These are phyloP conservation scores for Muricea muricata DNA, from an alignment of 92 coral and sea anemone species.

Conservation along the genomic window DNA sequence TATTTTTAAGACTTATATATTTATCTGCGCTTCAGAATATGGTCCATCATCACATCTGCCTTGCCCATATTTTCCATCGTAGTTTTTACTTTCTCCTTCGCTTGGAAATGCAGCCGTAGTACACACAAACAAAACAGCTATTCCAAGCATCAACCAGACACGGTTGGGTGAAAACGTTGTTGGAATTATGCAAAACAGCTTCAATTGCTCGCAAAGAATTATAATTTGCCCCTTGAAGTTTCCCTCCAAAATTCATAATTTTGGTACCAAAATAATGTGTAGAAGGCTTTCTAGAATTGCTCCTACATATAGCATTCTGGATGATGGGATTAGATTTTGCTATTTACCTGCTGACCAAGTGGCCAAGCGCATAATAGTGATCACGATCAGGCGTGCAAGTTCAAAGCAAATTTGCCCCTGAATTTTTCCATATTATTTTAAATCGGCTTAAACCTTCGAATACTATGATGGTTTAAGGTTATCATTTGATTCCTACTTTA, in stretches of 20 bases:
- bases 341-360: background rate
- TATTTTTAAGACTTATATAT: background rate
- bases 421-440: no score
- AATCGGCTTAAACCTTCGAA: no score
- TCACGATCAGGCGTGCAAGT: no score
- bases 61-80: background rate
- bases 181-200: constrained; percentile 3
- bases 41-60: background rate
- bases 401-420: no score
- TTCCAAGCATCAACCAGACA: background rate
- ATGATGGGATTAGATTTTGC: background rate
- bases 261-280: background rate
- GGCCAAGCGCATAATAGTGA: no score
- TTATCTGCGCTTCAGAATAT: constrained; percentile 4
- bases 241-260: constrained; percentile 3
- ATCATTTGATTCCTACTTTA: no score
- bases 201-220: background rate
- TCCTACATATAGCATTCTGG: constrained; percentile 5
- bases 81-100: background rate
- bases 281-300: background rate
- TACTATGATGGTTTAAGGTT: no score
- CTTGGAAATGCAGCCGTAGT: background rate
- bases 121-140: constrained; percentile 5
- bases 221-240: background rate
- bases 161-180: background rate